These are phyloP conservation scores for Heliconius hewitsoni DNA, from an alignment of 1,140 invertebrate species.

Conservation along the genomic window DNA sequence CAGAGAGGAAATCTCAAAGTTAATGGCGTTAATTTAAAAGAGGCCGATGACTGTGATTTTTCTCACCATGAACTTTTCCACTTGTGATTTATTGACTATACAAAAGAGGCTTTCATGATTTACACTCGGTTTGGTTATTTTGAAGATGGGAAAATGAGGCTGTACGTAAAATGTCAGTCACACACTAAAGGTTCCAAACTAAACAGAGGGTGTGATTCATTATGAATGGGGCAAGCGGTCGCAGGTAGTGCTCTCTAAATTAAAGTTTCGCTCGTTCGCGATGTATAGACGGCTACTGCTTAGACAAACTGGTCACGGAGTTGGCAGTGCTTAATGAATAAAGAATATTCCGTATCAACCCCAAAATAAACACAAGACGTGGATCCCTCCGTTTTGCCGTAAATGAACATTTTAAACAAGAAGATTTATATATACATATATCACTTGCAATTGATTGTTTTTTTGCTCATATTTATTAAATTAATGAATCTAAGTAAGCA, in stretches of 20 bases:
- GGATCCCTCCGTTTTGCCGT: conserved; percentile 41
- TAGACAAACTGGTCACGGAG: conserved; percentile 69
- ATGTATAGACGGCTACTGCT: conserved; percentile 58
- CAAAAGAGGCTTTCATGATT: conserved; percentile 45
- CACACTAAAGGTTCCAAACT: conserved; percentile 61
- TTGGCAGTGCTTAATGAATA: conserved; percentile 68
- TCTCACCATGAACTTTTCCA: conserved; percentile 65
- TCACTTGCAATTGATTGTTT: background rate
- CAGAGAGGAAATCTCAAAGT: conserved; percentile 71
- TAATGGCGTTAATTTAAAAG: conserved; percentile 80
- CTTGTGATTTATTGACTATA: conserved; percentile 72
- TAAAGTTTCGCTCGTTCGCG: conserved; percentile 70
- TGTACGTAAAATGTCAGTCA: conserved; percentile 68
- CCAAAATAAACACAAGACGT: conserved; percentile 38
- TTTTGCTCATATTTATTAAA: background rate
- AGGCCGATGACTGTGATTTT: conserved; percentile 78
- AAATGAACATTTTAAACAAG: background rate
- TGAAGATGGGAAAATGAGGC: conserved; percentile 38
- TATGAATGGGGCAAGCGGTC: conserved; percentile 60
- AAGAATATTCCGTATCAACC: conserved; percentile 59
- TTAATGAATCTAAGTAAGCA: background rate
- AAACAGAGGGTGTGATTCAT: conserved; percentile 74
- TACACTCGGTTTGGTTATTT: conserved; percentile 26
- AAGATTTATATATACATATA: background rate
- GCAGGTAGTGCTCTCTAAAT: conserved; percentile 65